These are phyloP conservation scores for Tiliacea citrago DNA, from an alignment of 2,888 invertebrate genomes.

Conservation along the genomic window DNA sequence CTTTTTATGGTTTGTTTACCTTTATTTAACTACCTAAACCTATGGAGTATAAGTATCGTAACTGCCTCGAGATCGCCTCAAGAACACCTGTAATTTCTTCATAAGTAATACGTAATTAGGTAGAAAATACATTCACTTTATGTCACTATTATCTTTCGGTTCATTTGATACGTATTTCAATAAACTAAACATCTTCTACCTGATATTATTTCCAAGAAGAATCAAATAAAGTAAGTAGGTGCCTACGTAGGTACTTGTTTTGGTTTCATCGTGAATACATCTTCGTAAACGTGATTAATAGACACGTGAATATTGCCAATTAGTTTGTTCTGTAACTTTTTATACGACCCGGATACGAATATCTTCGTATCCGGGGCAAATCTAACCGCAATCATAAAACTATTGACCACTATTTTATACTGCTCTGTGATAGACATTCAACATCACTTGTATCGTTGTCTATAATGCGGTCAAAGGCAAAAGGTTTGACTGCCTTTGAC, in stretches of 20 bases:
- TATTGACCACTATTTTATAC: no score
- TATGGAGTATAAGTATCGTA: no score
- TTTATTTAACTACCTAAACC: no score
- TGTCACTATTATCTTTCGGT: not conserved
- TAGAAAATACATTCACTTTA: not conserved
- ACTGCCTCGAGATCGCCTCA: no score
- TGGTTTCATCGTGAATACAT: not conserved
- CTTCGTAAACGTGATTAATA: not conserved
- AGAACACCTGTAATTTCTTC: not conserved
- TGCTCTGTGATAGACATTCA: no score
- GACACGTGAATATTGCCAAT: not conserved
- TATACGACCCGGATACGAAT: not conserved
- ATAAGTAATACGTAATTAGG: not conserved
- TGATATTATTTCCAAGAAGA: not conserved
- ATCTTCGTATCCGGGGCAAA: no score
- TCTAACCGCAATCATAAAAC: not conserved
- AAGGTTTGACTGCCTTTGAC: constrained; percentile 9
- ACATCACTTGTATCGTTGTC: not conserved
- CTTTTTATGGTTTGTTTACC: no score
- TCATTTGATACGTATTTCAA: not conserved
- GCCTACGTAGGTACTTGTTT: no score
- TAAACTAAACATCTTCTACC: not conserved
- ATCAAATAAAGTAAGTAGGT: not conserved
- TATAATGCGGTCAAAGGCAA: constrained; percentile 30
- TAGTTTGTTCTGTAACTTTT: not conserved